Percentiles rank a stretch among this genome's conserved stretches.
These are phyloP conservation scores for Hipparchia semele DNA, from an alignment of 2,888 invertebrate species.

Conservation along the genomic window DNA sequence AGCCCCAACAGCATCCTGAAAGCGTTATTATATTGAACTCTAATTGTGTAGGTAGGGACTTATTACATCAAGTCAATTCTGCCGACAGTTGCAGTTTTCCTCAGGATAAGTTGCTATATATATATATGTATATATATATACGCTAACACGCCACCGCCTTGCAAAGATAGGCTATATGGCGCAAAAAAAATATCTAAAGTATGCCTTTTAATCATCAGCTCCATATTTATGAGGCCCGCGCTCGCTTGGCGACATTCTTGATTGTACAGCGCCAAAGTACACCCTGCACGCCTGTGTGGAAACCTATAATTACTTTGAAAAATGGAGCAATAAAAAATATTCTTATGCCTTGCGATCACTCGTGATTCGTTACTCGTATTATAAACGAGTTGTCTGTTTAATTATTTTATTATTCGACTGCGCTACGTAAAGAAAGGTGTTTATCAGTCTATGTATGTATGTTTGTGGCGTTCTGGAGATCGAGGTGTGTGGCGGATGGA, in stretches of 20 bases:
- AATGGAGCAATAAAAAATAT: conserved; percentile 37
- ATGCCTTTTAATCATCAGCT: conserved; percentile 69
- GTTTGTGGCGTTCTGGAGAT: no score
- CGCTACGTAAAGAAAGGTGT: no score
- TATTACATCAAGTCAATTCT: conserved; percentile 1
- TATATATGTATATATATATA: conserved; percentile 16
- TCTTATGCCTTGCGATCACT: conserved; percentile 36
- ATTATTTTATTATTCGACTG: no score
- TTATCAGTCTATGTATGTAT: no score
- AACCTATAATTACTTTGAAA: conserved; percentile 41
- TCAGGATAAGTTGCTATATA: conserved; percentile 28
- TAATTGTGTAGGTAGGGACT: background rate
- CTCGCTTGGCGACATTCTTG: conserved; percentile 73
- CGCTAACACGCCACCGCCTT: conserved; percentile 31
- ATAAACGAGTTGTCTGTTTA: background rate
- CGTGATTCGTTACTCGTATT: conserved; percentile 12
- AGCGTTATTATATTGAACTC: no score
- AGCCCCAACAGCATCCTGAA: no score
- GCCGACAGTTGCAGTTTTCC: conserved; percentile 17
- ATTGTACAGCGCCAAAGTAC: conserved; percentile 48
- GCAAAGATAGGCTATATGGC: conserved; percentile 43
- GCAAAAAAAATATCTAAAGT: conserved; percentile 59
- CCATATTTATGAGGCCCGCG: conserved; percentile 74
- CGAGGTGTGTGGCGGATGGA: no score
- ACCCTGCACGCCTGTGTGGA: conserved; percentile 35